Evolutionary conservation across 1,140 invertebrate species (phyloP), one percentile per base, ranked within the genome.

Genomic region (Hylaeus anthracinus): DNA sequence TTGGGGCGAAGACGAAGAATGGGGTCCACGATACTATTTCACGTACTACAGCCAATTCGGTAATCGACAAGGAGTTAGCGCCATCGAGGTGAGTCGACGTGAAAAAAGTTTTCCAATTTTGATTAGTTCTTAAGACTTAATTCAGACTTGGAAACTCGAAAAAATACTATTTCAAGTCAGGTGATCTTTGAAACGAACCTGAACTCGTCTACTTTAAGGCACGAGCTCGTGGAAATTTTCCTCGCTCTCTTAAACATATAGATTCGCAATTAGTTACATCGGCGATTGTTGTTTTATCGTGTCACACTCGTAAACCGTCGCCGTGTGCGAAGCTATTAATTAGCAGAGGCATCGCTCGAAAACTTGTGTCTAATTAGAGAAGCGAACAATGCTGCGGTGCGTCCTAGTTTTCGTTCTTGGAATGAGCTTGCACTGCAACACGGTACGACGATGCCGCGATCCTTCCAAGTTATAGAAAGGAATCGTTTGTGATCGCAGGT

Each of bases 1-100:
- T 14, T 81, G 87, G 69, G 90, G 91, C 55, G 90, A 92, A 56
- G 89, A 91, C 72, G 90, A 91, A 70, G 91, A 92, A 73, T 94
- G 94, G 93, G 93, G 92, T 15, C 84, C 82, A 2, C 90, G 94
- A 61, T 94, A 94, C 84, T 94, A 93, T 79, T 95, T 94, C 89
- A 93, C 94, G 0, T 95, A 94, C 81, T 95, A 94, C 89, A 94
- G 92, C 56, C 92, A 94, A 81, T 94, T 94, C 67, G 93, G 93
- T 3, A 88, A 92, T 48, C 90, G 92, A 51, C 82, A 82, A 37
- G 84, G 83, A 43, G 87, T 88, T 56, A 89, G 89, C 71, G 89
- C 84, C 43, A 76, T 92, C 1, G 92, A 92, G 89, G 92, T 92
- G 45, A 76, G 84, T 85, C 76, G 26, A 26, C 26, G 26, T 26